These are phyloP conservation scores for Helleia helle DNA, from an alignment of 2,888 invertebrate species.

Conservation along the genomic window DNA sequence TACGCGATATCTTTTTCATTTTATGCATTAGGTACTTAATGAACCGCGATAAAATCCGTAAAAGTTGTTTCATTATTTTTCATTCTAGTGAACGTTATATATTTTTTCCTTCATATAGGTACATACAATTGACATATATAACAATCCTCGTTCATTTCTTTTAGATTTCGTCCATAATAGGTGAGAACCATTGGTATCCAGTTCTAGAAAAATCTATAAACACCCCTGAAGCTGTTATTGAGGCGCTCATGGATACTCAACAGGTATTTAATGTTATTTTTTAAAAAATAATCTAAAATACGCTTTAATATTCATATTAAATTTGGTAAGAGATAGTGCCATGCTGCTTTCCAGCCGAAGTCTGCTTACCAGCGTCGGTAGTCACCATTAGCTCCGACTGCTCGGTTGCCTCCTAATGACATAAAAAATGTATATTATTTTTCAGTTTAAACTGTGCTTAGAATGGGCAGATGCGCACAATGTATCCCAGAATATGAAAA, in stretches of 20 bases:
- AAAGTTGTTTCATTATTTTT: no score
- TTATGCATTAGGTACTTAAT: no score
- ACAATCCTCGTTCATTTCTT: no score
- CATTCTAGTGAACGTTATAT: no score
- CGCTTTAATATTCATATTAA: no score
- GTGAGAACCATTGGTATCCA: conserved; percentile 73
- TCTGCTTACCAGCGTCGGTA: no score
- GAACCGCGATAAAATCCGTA: no score
- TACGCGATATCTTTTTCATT: no score
- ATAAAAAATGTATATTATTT: conserved; percentile 16
- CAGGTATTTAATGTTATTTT: conserved; percentile 39
- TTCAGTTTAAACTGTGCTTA: conserved; percentile 77
- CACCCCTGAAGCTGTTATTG: conserved; percentile 68
- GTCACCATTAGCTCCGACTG: no score
- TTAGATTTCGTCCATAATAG: conserved; percentile 72
- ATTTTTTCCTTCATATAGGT: not conserved
- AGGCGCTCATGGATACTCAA: conserved; percentile 69
- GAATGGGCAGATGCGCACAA: conserved; percentile 80
- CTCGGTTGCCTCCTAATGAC: no score
- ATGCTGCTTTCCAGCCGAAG: no score
- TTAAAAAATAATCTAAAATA: not conserved
- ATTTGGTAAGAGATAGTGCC: no score
- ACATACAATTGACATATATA: not conserved
- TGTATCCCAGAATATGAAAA: conserved; percentile 70
- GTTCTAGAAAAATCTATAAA: conserved; percentile 71